phyloP scores from a whole-genome alignment of 2,113 vertebrate species.

The Cyprinodon tularosa region DNA sequence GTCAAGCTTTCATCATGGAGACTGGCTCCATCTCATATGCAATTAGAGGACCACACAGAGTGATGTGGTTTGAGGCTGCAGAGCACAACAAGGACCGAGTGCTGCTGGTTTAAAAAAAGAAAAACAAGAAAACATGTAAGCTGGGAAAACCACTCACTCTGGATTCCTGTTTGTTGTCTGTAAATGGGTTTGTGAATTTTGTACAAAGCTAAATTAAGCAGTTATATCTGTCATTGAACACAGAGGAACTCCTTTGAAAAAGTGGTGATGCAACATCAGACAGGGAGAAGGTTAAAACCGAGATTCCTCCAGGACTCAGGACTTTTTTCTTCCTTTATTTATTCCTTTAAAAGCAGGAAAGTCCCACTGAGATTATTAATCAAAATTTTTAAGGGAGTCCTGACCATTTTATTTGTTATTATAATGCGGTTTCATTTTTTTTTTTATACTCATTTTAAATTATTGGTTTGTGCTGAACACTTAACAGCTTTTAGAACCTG shows the following conservation, averaged over 20 bases:
- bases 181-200: constrained; percentile 23
- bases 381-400: no score
- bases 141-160: neutral
- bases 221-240: neutral
- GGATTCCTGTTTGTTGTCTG: neutral
- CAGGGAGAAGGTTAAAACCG: neutral
- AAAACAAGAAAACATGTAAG: neutral
- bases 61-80: constrained; percentile 59
- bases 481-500: no score
- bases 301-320: no score
- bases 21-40: constrained; percentile 69
- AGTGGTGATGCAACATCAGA: neutral
- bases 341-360: neutral
- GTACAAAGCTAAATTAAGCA: constrained; percentile 9
- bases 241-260: neutral
- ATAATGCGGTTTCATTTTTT: neutral
- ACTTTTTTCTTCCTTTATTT: no score
- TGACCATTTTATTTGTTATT: no score
- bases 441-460: neutral
- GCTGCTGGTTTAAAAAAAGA: constrained; percentile 18
- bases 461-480: neutral
- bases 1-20: constrained; percentile 74
- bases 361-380: no score
- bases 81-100: constrained; percentile 31
- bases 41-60: constrained; percentile 75